Evolutionary conservation across 2,797 vertebrate genomes (phyloP).

Genomic region (Halcyon smyrnensis): DNA sequence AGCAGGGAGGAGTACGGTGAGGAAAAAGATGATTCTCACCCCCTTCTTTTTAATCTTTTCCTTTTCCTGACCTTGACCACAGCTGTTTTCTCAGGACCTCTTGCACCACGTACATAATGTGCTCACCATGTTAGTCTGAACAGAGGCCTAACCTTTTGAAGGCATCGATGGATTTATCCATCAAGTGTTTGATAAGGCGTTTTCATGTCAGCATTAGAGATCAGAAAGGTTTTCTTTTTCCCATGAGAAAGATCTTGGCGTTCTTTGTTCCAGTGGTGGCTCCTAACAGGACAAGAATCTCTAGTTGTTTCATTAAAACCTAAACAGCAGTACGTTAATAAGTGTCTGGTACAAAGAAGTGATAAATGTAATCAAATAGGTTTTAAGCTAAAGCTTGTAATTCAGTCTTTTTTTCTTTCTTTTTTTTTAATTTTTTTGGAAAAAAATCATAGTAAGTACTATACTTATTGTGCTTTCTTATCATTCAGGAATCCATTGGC

Average conservation of each 20-base stretch:
- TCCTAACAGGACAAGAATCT: slow-evolving; percentile 54
- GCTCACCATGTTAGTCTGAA: background rate
- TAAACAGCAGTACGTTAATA: slow-evolving; percentile 68
- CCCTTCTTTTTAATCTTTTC: too few relatives aligned
- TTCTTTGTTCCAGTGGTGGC: slow-evolving; percentile 1
- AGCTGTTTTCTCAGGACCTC: background rate
- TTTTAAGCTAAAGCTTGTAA: slow-evolving; percentile 70
- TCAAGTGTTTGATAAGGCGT: slow-evolving; percentile 23
- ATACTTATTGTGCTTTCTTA: slow-evolving; percentile 79
- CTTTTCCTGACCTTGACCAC: background rate
- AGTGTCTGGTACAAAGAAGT: slow-evolving; percentile 69
- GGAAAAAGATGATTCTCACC: background rate
- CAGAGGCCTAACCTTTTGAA: slow-evolving; percentile 63
- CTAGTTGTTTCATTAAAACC: slow-evolving; percentile 64
- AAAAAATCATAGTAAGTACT: slow-evolving; percentile 4
- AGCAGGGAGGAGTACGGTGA: background rate
- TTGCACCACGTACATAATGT: fast-evolving
- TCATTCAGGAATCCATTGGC: slow-evolving; percentile 78
- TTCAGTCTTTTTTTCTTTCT: slow-evolving; percentile 13
- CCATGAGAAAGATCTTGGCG: background rate
- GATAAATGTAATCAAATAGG: slow-evolving; percentile 58
- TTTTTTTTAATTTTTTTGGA: background rate
- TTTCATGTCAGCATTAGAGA: slow-evolving; percentile 38
- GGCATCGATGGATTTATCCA: background rate
- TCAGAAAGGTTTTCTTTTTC: background rate